Evolutionary conservation across 2,888 invertebrate species (phyloP).

Genomic region (Temnothorax ravouxi): DNA sequence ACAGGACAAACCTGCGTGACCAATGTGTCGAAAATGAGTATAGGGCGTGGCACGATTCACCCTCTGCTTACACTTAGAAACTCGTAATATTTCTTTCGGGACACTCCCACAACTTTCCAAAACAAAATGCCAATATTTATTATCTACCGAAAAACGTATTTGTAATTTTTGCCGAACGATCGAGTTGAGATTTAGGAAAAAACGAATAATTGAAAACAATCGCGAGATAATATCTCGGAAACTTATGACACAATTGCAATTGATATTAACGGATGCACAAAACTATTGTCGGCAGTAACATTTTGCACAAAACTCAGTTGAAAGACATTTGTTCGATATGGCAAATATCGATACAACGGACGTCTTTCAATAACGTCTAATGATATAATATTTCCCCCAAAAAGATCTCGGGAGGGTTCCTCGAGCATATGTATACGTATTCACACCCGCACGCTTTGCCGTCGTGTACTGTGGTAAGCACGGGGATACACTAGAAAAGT

Average conservation of each 20-base stretch:
- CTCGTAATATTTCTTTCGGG: background rate
- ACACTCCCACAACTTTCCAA: background rate
- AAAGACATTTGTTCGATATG: slow-evolving; percentile 17
- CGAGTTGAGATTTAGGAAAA: background rate
- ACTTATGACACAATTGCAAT: background rate
- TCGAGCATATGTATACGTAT: slow-evolving; percentile 47
- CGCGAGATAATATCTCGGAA: background rate
- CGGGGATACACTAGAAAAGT: slow-evolving; percentile 75
- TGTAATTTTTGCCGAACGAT: background rate
- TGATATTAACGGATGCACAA: background rate
- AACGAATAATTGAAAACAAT: background rate
- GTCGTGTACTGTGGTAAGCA: slow-evolving; percentile 45
- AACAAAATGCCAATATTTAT: slow-evolving; percentile 4
- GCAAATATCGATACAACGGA: slow-evolving; percentile 52
- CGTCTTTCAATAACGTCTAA: slow-evolving; percentile 57
- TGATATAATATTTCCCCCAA: slow-evolving; percentile 65
- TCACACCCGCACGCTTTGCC: slow-evolving; percentile 66
- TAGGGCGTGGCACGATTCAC: slow-evolving; percentile 78
- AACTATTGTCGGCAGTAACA: background rate
- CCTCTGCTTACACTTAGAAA: slow-evolving; percentile 20
- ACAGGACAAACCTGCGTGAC: slow-evolving; percentile 72
- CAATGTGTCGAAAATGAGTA: slow-evolving; percentile 76
- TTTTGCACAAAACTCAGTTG: background rate
- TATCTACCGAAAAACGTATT: background rate
- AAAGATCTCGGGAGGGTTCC: slow-evolving; percentile 37